Evolutionary conservation across 2,888 invertebrate genomes (phyloP).

Genomic region (Amiota minor): DNA sequence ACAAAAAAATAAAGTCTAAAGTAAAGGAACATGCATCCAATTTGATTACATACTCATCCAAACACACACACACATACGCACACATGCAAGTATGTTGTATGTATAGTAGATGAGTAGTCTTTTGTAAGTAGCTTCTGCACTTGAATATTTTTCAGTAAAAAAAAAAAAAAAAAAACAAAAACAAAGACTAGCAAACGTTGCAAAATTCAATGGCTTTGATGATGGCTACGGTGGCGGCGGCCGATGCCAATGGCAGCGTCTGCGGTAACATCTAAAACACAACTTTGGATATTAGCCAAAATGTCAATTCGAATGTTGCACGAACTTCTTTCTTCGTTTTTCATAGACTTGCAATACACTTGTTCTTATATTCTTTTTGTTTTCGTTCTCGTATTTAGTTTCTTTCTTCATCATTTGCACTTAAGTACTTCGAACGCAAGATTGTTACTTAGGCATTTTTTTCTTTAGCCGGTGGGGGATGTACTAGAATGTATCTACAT

Average conservation of each 20-base stretch:
- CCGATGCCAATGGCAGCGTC: neutral
- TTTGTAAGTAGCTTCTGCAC: too few relatives aligned
- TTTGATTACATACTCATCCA: neutral
- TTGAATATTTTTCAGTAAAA: too few relatives aligned
- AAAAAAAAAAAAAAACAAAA: too few relatives aligned
- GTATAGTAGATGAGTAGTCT: too few relatives aligned
- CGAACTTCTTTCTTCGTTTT: neutral
- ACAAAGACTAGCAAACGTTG: too few relatives aligned
- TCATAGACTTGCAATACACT: neutral
- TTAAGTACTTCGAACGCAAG: too few relatives aligned
- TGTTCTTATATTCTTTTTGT: neutral
- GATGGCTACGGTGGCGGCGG: too few relatives aligned
- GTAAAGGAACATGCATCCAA: too few relatives aligned
- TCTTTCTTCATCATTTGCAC: neutral
- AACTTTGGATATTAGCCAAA: constrained; percentile 70
- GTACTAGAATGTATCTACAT: neutral
- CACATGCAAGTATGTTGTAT: neutral
- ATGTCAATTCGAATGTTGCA: constrained; percentile 65
- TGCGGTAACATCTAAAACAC: constrained; percentile 40
- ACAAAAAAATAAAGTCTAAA: too few relatives aligned
- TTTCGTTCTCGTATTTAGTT: neutral
- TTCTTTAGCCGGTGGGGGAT: neutral
- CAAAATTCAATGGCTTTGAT: too few relatives aligned
- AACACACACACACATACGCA: constrained; percentile 30
- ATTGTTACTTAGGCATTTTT: neutral